These are phyloP conservation scores for Diabrotica virgifera DNA, from an alignment of 1,140 invertebrate genomes.

Conservation along the genomic window DNA sequence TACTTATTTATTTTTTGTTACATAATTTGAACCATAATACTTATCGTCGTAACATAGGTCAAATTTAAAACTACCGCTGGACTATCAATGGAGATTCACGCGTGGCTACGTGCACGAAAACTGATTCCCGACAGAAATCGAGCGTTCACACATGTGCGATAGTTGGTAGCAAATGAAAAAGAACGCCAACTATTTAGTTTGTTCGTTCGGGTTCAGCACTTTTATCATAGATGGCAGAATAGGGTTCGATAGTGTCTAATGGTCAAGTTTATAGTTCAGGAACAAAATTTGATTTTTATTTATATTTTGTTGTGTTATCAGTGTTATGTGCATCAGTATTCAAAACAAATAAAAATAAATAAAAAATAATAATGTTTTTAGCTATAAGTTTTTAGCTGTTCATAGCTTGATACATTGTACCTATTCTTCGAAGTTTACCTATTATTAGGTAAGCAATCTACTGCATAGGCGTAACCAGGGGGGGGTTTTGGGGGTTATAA, in stretches of 20 bases:
- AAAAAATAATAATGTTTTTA: not conserved
- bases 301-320: not conserved
- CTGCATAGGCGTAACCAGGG: too few species aligned
- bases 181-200: conserved; percentile 5
- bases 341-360: not conserved
- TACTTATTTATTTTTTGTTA: too few species aligned
- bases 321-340: not conserved
- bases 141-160: not conserved
- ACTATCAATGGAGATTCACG: too few species aligned
- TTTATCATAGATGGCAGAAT: not conserved
- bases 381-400: not conserved
- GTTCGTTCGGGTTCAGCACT: not conserved
- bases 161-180: not conserved
- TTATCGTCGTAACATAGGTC: too few species aligned
- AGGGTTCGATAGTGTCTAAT: not conserved
- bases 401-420: too few species aligned
- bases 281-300: not conserved
- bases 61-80: too few species aligned
- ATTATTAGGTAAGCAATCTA: too few species aligned
- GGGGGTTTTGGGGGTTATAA: too few species aligned
- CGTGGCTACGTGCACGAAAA: too few species aligned
- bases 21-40: too few species aligned
- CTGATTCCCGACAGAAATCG: not conserved
- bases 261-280: conserved; percentile 5
- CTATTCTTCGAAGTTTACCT: too few species aligned